phyloP scores from a whole-genome alignment of 2,797 vertebrate species.

The Cirrhinus molitorella region DNA sequence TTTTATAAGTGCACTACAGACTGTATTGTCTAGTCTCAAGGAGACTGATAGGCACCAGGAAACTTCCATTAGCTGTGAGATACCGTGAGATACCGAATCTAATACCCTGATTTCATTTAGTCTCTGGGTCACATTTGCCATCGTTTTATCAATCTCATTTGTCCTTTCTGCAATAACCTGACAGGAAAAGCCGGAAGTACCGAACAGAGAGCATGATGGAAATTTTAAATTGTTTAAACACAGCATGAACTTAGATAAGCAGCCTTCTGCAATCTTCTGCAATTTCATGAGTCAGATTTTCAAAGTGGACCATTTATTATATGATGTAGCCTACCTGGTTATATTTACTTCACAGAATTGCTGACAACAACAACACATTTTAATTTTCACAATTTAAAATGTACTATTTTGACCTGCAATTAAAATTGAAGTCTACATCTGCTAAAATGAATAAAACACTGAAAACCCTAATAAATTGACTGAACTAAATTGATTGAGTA shows the following conservation, averaged over 20 bases:
- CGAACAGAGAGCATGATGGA: neutral
- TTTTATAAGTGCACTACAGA: slow-evolving; percentile 22
- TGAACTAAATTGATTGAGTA: too few relatives aligned
- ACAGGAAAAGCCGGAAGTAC: neutral
- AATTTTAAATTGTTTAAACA: neutral
- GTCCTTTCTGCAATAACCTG: slow-evolving; percentile 31
- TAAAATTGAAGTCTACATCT: neutral
- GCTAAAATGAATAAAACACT: neutral
- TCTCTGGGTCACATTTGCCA: slow-evolving; percentile 22
- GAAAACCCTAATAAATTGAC: too few relatives aligned
- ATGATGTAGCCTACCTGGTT: neutral
- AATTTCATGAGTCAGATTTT: neutral
- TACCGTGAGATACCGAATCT: slow-evolving; percentile 37
- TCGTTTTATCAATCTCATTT: slow-evolving; percentile 31
- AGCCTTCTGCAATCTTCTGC: neutral
- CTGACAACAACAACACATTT: neutral
- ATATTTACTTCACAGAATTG: neutral
- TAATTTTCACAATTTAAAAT: neutral
- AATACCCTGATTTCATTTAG: slow-evolving; percentile 44
- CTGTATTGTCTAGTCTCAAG: slow-evolving; percentile 26
- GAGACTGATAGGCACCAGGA: slow-evolving; percentile 41
- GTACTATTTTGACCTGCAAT: neutral
- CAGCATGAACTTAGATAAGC: neutral
- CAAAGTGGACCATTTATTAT: neutral
- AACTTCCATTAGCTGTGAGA: slow-evolving; percentile 43